These are phyloP conservation scores for Carabus problematicus DNA, from an alignment of 2,888 invertebrate genomes.

Conservation along the genomic window DNA sequence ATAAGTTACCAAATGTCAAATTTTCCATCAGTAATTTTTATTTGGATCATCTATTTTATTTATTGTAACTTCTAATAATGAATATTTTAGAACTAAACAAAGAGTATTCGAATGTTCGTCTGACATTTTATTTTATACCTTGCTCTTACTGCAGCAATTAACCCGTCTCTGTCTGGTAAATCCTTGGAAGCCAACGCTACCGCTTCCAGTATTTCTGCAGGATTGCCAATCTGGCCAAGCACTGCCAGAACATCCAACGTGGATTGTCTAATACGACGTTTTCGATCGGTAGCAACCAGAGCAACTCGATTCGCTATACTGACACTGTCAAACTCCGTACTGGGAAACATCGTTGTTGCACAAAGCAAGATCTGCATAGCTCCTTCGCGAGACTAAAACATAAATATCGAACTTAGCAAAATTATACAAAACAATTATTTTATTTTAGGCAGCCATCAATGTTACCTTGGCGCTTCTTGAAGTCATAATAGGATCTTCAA, in stretches of 20 bases:
- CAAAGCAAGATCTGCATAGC: constrained; percentile 79
- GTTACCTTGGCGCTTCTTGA: constrained; percentile 51
- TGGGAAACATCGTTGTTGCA: constrained; percentile 78
- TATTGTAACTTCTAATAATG: too few relatives aligned
- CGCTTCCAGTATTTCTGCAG: constrained; percentile 69
- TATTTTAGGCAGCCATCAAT: neutral
- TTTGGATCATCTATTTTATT: too few relatives aligned
- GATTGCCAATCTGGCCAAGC: constrained; percentile 74
- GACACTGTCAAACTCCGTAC: constrained; percentile 72
- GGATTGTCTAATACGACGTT: constrained; percentile 77
- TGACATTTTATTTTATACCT: constrained; percentile 56
- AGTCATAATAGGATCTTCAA: constrained; percentile 47
- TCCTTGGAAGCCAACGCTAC: constrained; percentile 66
- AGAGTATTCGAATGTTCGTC: neutral
- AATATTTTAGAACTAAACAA: too few relatives aligned
- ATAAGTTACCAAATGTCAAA: too few relatives aligned
- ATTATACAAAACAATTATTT: neutral
- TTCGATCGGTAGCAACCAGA: constrained; percentile 62
- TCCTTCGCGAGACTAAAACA: constrained; percentile 65
- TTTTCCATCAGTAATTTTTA: too few relatives aligned
- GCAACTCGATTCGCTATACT: constrained; percentile 53
- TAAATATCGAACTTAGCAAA: constrained; percentile 1
- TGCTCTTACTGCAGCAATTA: constrained; percentile 75
- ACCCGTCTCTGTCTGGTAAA: constrained; percentile 65
- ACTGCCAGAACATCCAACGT: constrained; percentile 81